Base-by-base conservation (phyloP, 2,797 vertebrate genomes). In the Crenuchus spilurus region DNA sequence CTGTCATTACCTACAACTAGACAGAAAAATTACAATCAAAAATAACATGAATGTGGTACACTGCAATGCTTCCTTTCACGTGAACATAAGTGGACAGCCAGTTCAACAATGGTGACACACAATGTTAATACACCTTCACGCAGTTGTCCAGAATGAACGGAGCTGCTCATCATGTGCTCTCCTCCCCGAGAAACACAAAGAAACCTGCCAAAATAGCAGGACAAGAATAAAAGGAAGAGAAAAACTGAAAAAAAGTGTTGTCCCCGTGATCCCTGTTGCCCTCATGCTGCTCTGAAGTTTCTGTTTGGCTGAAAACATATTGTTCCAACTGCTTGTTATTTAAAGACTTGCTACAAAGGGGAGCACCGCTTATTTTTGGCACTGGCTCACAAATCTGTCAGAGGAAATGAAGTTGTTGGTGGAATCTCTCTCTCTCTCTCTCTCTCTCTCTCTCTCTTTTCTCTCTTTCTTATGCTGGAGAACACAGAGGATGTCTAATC, bases 341-440 rank as follows among this genome's bases (percentile, higher is more conserved):
- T 94, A 91, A 92, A 92, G 90, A 92, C 81, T 83, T 18, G 89
- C 87, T 88, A 90, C 88, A 93, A 91, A 90, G n/a, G 90, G 88
- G 86, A 86, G 6, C 89, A 88, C 90, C 85, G 88, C 90, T 88
- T 91, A 84, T 72, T 76, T 92, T 77, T 74, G 90, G 92, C 91
- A 93, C 88, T 89, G 90, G 88, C 85, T 92, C 91, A 92, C 90
- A 88, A 92, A 92, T 92, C 90, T 92, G 90, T 90, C 88, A 81
- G 24, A 88, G 85, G 77, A 91, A 92, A 93, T 89, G 81, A 92
- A 91, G 60, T 63, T 73, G 52, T 63, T 30, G 31, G 22, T 67
- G 69, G 61, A 65, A 52, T 14, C 14, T 60, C 49, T 76, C 61
- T 33, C 16, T 58, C 24, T 55, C 52, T 28, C 26, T 55, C 52